phyloP scores from a whole-genome alignment of 2,888 invertebrate species.

The Agrilus mali region DNA sequence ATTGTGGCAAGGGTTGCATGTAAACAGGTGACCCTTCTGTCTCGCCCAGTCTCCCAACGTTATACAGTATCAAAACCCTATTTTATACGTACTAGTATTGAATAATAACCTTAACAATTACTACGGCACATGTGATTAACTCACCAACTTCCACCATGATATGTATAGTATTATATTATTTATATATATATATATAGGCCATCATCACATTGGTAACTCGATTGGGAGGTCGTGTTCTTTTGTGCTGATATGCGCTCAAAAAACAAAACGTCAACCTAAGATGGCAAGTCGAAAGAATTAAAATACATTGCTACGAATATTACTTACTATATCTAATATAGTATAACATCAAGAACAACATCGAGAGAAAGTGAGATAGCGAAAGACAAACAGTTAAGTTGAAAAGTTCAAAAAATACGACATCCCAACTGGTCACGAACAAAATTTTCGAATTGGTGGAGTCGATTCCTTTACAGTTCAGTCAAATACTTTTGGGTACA shows the following conservation, averaged over 20 bases:
- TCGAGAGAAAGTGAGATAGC: slow-evolving; percentile 9
- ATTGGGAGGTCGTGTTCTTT: slow-evolving; percentile 9
- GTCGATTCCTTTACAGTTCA: no score
- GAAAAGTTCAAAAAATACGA: no score
- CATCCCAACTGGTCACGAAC: no score
- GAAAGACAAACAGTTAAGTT: background rate
- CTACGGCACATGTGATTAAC: slow-evolving; percentile 29
- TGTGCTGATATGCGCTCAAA: slow-evolving; percentile 6
- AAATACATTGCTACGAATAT: background rate
- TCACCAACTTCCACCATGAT: slow-evolving; percentile 25
- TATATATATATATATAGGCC: slow-evolving; percentile 19
- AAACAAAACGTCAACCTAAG: slow-evolving; percentile 1
- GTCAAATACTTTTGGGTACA: no score
- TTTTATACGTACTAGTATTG: no score
- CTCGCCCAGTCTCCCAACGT: no score
- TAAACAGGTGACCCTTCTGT: no score
- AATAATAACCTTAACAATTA: slow-evolving; percentile 18
- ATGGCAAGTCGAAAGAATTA: background rate
- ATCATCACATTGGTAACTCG: slow-evolving; percentile 16
- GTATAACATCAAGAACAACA: slow-evolving; percentile 9
- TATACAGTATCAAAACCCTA: no score
- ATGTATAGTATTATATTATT: slow-evolving; percentile 14
- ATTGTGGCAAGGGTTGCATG: no score
- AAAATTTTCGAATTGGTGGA: no score
- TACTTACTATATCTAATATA: background rate